Conservation (phyloP, 2,113 vertebrate genomes). For the Drymodes brunneopygia region DNA sequence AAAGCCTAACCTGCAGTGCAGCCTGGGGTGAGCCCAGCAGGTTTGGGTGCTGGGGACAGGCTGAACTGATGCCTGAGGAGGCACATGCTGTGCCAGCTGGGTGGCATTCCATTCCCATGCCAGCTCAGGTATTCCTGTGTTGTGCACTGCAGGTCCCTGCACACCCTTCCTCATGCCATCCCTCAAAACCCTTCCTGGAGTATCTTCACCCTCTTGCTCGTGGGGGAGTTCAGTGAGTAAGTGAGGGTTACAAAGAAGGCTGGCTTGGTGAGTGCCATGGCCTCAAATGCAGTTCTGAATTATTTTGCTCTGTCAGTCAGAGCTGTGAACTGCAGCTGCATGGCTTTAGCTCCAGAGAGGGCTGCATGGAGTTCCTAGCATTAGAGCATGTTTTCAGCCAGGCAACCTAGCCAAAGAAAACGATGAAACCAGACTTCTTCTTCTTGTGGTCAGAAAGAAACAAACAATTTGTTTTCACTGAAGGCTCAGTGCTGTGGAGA, state of each 20-base stretch:
- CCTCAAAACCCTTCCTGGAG: neutral
- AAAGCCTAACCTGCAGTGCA: neutral
- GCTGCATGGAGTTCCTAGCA: neutral
- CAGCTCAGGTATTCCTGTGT: neutral
- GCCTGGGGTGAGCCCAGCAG: neutral
- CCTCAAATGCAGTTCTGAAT: neutral
- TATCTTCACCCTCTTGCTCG: accelerated
- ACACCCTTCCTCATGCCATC: neutral
- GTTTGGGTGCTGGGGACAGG: neutral
- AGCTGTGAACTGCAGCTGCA: neutral
- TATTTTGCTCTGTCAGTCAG: conserved; percentile 18
- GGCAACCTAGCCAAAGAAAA: neutral
- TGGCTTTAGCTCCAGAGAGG: neutral
- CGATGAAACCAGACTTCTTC: conserved; percentile 32
- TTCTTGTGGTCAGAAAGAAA: conserved; percentile 55
- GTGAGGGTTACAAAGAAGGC: neutral
- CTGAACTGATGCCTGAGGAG: neutral
- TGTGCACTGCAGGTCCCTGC: accelerated
- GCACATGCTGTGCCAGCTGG: accelerated
- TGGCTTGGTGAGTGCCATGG: neutral
- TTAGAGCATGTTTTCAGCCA: neutral
- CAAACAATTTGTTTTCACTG: conserved; percentile 61
- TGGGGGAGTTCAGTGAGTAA: neutral
- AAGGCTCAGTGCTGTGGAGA: conserved; percentile 1
- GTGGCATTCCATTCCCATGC: neutral